phyloP scores from a whole-genome alignment of 1,140 invertebrate species.

The Dendroctonus ponderosae region DNA sequence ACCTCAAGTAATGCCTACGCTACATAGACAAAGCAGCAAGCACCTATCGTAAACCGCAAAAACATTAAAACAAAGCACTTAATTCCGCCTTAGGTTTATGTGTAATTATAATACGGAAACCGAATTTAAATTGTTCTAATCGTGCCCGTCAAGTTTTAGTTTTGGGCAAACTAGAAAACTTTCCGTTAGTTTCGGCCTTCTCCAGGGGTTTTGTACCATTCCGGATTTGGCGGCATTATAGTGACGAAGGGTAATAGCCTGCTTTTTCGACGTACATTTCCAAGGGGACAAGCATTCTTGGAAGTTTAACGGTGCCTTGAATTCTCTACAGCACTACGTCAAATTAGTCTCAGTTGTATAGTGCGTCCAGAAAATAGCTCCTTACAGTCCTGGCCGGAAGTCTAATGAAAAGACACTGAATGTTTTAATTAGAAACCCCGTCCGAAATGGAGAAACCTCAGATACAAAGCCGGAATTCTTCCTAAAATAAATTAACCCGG shows the following conservation, averaged over 20 bases:
- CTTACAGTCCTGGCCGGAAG: too few relatives aligned
- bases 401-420: too few relatives aligned
- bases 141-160: constrained; percentile 18
- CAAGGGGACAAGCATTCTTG: constrained; percentile 5
- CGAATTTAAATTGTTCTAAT: constrained; percentile 30
- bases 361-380: too few relatives aligned
- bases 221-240: constrained; percentile 11
- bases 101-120: constrained; percentile 31
- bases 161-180: constrained; percentile 19
- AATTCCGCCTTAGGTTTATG: constrained; percentile 19
- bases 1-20: too few relatives aligned
- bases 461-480: too few relatives aligned
- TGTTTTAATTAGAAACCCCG: too few relatives aligned
- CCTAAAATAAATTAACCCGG: too few relatives aligned
- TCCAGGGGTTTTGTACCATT: constrained; percentile 9
- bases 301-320: not conserved
- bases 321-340: too few relatives aligned
- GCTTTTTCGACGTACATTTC: constrained; percentile 10
- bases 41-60: not conserved
- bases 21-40: not conserved
- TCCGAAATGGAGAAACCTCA: too few relatives aligned
- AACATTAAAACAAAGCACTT: constrained; percentile 28
- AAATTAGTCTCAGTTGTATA: too few relatives aligned
- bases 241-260: constrained; percentile 12
- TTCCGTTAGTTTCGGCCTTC: constrained; percentile 10